Evolutionary conservation across 1,140 invertebrate genomes (phyloP), one percentile per base, ranked within the genome.

Genomic region (Drosophila ercepeae): DNA sequence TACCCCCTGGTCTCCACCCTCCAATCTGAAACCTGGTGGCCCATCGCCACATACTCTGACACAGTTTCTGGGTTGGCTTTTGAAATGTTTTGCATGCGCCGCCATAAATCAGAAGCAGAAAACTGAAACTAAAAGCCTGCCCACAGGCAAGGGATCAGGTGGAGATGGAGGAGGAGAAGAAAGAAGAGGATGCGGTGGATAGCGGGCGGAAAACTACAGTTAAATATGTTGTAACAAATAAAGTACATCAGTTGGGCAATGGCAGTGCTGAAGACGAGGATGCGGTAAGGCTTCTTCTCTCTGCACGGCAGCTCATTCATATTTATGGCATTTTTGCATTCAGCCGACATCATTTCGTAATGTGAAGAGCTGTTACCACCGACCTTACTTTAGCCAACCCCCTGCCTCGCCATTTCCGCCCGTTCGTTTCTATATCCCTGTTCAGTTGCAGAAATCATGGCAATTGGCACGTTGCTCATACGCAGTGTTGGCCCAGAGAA

Each of bases 311-410:
- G 82, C 82, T 88, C 82, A 88, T 88, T 88, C 82, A 88, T 88
- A 88, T 88, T 88, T 88, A 88, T 88, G 77, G 83, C 74, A 75
- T 88, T 88, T 86, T 88, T 88, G 82, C 82, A 88, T 88, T 88
- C 74, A 78, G 60, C 68, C 77, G 70, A 81, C 82, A 88, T 88
- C 82, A 88, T 88, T 88, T 88, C 77, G 83, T 88, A 88, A 88
- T 88, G 82, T 88, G 75, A 86, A 84, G 64, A 75, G 64, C 78
- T 71, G 79, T 75, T 78, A 67, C 46, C 21, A 27, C 19, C 11
- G 14, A 23, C 19, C 6, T 29, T 14, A 14, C n/a, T 6, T 9
- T 42, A 7, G 16, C 13, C 11, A 39, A 7, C 16, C 8, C 29
- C 9, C 29, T n/a, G 34, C 11, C 2, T 16, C 7, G 4, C 21